A percentile compares a stretch with the other conserved stretches of the same genome.
Conservation (phyloP, 2,113 vertebrate genomes). For the Scomber scombrus region DNA sequence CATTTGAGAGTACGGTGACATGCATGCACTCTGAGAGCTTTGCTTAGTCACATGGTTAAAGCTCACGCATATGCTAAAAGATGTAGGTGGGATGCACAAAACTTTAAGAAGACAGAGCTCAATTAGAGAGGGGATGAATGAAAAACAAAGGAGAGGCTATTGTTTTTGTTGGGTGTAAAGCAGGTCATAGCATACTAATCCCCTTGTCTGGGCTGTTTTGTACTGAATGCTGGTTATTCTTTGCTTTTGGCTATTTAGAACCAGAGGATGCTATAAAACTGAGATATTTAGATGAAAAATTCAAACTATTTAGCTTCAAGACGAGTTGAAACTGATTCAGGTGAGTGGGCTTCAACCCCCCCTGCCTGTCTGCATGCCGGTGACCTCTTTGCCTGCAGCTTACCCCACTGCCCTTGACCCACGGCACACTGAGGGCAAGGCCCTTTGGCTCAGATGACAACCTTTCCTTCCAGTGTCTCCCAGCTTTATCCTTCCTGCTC, state of each 20-base stretch:
- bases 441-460: conserved; percentile 48
- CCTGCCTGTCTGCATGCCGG: neutral
- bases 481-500: conserved; percentile 65
- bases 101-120: conserved; percentile 26
- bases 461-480: conserved; percentile 48
- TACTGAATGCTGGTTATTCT: conserved; percentile 7
- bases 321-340: conserved; percentile 28
- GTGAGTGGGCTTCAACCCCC: conserved; percentile 20
- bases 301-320: neutral
- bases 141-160: conserved; percentile 58
- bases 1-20: conserved; percentile 29
- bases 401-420: conserved; percentile 59
- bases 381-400: conserved; percentile 58
- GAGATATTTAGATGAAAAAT: neutral
- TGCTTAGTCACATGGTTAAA: neutral
- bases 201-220: conserved; percentile 59
- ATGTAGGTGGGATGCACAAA: neutral
- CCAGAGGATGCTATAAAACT: conserved; percentile 13
- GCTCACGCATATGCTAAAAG: neutral
- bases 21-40: neutral
- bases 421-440: conserved; percentile 37
- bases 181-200: conserved; percentile 78
- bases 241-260: conserved; percentile 14
- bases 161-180: conserved; percentile 72
- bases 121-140: conserved; percentile 1